These are phyloP conservation scores for Euglossa dilemma DNA, from an alignment of 1,140 invertebrate genomes.

Conservation along the genomic window DNA sequence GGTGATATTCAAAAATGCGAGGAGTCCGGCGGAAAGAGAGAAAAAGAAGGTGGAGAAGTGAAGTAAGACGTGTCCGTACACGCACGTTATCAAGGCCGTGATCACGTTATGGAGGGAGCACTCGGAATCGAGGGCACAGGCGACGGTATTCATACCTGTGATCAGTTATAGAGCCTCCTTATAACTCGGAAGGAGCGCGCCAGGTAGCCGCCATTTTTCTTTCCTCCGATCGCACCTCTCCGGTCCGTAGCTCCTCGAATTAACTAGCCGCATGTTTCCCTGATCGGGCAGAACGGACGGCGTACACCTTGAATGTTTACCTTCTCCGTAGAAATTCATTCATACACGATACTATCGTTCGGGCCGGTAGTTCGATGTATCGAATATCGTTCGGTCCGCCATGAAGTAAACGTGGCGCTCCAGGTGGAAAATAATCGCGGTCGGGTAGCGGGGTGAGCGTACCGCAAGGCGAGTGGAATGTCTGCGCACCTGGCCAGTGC, in stretches of 20 bases:
- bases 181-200: conserved; percentile 17
- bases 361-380: neutral
- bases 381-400: conserved; percentile 40
- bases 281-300: neutral
- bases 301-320: neutral
- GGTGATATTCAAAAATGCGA: conserved; percentile 2
- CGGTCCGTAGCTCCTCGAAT: neutral
- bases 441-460: conserved; percentile 25
- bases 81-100: conserved; percentile 47
- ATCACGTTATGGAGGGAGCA: conserved; percentile 47
- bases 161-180: conserved; percentile 29
- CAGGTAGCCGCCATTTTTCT: conserved; percentile 35
- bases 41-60: neutral
- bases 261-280: neutral
- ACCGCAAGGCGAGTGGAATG: conserved; percentile 64
- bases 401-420: conserved; percentile 53
- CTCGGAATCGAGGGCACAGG: conserved; percentile 35
- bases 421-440: conserved; percentile 52
- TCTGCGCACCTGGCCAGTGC: conserved; percentile 69
- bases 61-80: conserved; percentile 10
- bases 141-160: conserved; percentile 38
- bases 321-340: conserved; percentile 22
- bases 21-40: neutral
- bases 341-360: neutral
- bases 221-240: neutral